Base-by-base conservation (phyloP, 2,113 vertebrate species). In the Speoplatyrhinus poulsoni region DNA sequence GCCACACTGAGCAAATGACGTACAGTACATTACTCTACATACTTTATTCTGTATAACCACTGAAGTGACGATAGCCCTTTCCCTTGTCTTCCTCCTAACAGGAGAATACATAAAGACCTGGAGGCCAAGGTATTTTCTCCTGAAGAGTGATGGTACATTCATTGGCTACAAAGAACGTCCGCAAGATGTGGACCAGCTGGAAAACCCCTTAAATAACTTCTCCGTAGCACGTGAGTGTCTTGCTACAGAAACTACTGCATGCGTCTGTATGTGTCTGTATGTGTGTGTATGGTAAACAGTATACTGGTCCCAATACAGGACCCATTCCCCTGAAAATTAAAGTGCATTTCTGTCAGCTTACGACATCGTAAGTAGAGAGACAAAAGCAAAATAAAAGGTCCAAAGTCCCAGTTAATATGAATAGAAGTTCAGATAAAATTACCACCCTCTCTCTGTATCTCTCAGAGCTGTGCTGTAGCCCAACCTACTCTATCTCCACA, bases 51-150 rank as follows among this genome's bases (percentile, higher is more conserved):
- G 3, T 54, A 0, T 59, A 26, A 26, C 26, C 26, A 3, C 26
- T 26, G 52, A 58, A 47, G 60, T 17, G 56, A 16, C 55, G 1
- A 12, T 32, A 26, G 12, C 47, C 10, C 8, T 57, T 32, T 69
- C 62, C 36, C 71, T 69, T 72, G 47, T 67, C 46, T 79, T 47
- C 82, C 62, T 75, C 54, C 46, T 82, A 73, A 69, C 89, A 99
- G 98, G 97, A 85, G 97, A 99, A 74, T 98, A 98, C 88, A 99
- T 99, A 88, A 99, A 99, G 72, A 98, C 96, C 56, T 99, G 98
- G 97, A 94, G 97, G 89, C 97, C 96, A 0, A 92, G 98, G 46
- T 99, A 99, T 90, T 99, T 99, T 82, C 92, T 98, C 32, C 72
- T 99, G 55, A 99, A 99, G 93, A 98, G 92, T 0, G 97, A 99